Evolutionary conservation across 1,140 invertebrate species (phyloP).

Genomic region (Berghia stephanieae): DNA sequence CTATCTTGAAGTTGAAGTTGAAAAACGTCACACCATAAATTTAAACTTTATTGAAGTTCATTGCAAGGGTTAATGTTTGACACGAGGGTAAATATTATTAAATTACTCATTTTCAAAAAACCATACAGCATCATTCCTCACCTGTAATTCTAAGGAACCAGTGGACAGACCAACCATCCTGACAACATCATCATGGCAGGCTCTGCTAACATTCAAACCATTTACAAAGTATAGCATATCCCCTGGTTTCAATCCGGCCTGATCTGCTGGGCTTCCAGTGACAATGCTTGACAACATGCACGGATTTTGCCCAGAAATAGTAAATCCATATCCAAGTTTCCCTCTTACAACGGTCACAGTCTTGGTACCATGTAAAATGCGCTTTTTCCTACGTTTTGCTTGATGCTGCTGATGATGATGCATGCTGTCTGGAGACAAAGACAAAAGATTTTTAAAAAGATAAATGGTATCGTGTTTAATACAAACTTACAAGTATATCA

Average conservation of each 20-base stretch:
- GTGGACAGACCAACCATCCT: conserved; percentile 85
- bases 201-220: conserved; percentile 85
- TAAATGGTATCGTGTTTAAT: no score
- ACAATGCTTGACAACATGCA: conserved; percentile 90
- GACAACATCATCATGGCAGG: conserved; percentile 92
- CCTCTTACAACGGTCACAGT: conserved; percentile 87
- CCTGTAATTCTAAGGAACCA: conserved; percentile 82
- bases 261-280: conserved; percentile 82
- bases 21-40: no score
- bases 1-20: no score
- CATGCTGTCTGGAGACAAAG: no score
- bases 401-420: no score
- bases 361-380: conserved; percentile 81
- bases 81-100: no score
- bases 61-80: no score
- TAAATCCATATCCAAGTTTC: conserved; percentile 88
- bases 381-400: conserved; percentile 76
- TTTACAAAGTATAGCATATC: conserved; percentile 93
- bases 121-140: no score
- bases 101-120: no score
- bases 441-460: no score
- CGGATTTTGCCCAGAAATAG: conserved; percentile 91
- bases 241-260: conserved; percentile 85
- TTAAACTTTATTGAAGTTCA: no score
- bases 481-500: no score